Conservation (phyloP, 2,888 invertebrate species). For the Physocephala rufipes region DNA sequence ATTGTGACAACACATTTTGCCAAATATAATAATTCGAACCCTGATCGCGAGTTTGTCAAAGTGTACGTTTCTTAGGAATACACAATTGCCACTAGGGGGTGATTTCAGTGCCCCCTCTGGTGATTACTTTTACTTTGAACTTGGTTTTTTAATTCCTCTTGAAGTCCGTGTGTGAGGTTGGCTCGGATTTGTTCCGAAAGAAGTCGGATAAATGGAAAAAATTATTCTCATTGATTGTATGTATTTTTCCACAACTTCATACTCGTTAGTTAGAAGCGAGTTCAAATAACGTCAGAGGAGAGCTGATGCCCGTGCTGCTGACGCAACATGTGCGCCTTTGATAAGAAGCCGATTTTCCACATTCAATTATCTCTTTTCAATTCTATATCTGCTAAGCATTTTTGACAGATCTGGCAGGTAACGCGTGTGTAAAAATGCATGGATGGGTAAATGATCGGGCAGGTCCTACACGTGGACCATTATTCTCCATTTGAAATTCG, state of each 20-base stretch:
- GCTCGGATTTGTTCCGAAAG: too few relatives aligned
- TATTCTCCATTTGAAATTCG: background rate
- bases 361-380: conserved; percentile 38
- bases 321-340: conserved; percentile 41
- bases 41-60: conserved; percentile 11
- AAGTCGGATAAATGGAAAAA: too few relatives aligned
- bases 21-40: conserved; percentile 23
- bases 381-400: too few relatives aligned
- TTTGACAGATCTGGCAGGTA: too few relatives aligned
- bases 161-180: too few relatives aligned
- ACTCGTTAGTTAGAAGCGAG: conserved; percentile 54
- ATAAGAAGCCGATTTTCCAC: conserved; percentile 40
- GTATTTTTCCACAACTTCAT: conserved; percentile 52
- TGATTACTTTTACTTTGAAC: background rate
- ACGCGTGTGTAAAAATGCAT: too few relatives aligned
- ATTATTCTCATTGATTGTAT: conserved; percentile 7
- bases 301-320: conserved; percentile 46
- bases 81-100: background rate
- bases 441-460: background rate
- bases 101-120: background rate
- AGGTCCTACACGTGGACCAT: conserved; percentile 13
- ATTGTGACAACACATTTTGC: conserved; percentile 28
- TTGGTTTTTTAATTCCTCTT: background rate
- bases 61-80: too few relatives aligned
- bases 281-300: conserved; percentile 26